Base-by-base conservation (phyloP, 2,888 invertebrate genomes). In the Drosophila picticornis region DNA sequence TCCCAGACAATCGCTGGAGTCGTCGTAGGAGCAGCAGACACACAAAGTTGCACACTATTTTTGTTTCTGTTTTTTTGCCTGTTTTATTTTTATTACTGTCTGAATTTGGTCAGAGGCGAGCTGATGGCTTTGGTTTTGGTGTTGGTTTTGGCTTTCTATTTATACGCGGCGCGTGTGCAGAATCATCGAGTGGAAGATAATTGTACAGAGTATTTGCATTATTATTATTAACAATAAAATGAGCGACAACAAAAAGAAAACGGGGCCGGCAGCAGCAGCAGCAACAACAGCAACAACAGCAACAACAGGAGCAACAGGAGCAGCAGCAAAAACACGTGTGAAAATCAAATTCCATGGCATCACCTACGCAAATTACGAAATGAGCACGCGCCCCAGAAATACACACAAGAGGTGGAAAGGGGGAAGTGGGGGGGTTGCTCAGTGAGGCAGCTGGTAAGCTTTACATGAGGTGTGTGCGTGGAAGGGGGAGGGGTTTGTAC, bases 321-420 rank as follows among this genome's bases (percentile, higher is more conserved):
- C 38, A 75, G 63, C 40, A 32, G 65, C 43, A 61, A 58, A 63
- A 80, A 85, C 89, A 87, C 88, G 92, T 92, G 92, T 91, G 79
- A 91, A 92, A 91, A 92, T 92, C 90, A 91, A 91, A 92, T 91
- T 91, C 92, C 90, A 90, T 81, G 82, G 88, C 88, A 91, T 84
- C 90, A 90, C 88, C 86, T 88, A 89, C 89, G 89, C 86, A 87
- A 85, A 87, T 86, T 86, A 83, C 87, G 81, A 84, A 87, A 89
- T 87, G 85, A 87, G 77, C 86, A 87, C 86, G 87, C 86, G 87
- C 87, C 84, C 66, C 69, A 61, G 57, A 60, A 32, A 72, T 56
- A 61, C 13, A 69, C n/a, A 59, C 25, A 51, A 27, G 13, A 0
- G 7, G 43, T 43, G 10, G n/a, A 6, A 22, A 5, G 34, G 53